Conservation (phyloP, 1,140 invertebrate species). For the Paralvinella palmiformis region DNA sequence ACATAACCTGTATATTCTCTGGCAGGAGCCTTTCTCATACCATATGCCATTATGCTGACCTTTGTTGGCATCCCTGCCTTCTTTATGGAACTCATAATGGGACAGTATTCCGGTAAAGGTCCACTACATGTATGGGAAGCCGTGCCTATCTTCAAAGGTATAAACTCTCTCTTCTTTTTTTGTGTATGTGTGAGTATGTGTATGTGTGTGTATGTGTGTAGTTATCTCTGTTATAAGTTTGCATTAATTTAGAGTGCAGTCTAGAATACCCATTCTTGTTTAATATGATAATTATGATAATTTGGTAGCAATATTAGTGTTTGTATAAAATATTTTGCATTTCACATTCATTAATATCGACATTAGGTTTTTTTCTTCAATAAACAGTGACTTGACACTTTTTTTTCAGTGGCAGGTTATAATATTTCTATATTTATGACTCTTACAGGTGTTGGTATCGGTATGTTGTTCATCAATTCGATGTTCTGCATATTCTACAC, state of each 20-base stretch:
- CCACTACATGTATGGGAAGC: constrained; percentile 60
- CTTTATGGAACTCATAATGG: constrained; percentile 69
- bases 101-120: constrained; percentile 72
- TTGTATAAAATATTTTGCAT: not conserved
- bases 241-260: not conserved
- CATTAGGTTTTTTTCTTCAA: not conserved
- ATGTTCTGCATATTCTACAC: constrained; percentile 11
- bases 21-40: constrained; percentile 66
- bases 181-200: not conserved
- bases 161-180: not conserved
- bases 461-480: not conserved
- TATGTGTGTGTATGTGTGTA: not conserved
- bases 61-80: constrained; percentile 66
- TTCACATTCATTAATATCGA: not conserved
- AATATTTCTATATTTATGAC: not conserved
- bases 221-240: not conserved
- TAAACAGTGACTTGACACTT: not conserved
- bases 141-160: constrained; percentile 72
- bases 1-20: no score
- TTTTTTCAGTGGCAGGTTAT: no score
- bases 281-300: not conserved
- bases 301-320: not conserved
- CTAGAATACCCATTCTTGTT: not conserved
- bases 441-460: constrained; percentile 3
- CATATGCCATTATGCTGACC: constrained; percentile 59